A percentile compares a stretch with the other conserved stretches of the same genome.
Conservation (phyloP, 2,888 invertebrate species). For the Drosophila niveifrons region DNA sequence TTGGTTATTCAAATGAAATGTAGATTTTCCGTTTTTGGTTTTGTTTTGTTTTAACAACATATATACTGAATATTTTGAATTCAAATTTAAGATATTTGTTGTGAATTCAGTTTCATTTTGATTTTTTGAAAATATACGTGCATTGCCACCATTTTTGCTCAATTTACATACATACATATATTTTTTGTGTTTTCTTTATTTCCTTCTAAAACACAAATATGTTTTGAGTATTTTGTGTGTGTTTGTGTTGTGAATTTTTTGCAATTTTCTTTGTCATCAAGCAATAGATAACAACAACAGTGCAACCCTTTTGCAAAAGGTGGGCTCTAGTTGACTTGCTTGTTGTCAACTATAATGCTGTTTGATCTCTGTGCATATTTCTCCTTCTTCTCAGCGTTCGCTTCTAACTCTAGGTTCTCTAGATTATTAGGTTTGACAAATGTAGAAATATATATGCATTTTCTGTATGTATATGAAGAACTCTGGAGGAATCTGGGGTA, state of each 20-base stretch:
- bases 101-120: background rate
- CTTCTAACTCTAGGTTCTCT: background rate
- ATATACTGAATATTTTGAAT: background rate
- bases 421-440: constrained; percentile 3
- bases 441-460: constrained; percentile 6
- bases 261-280: background rate
- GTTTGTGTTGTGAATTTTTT: background rate
- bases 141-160: background rate
- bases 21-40: background rate
- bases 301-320: background rate
- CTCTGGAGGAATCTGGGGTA: constrained; percentile 2
- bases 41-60: background rate
- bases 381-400: background rate
- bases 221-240: background rate
- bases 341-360: constrained; percentile 8
- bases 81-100: background rate
- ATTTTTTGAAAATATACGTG: background rate
- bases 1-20: constrained; percentile 1
- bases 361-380: background rate
- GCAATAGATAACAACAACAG: constrained; percentile 12
- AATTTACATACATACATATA: constrained; percentile 4
- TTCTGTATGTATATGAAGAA: background rate
- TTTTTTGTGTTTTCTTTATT: background rate
- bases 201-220: background rate
- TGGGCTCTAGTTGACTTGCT: constrained; percentile 1